These are phyloP conservation scores for Sphecodes monilicornis DNA, from an alignment of 2,888 invertebrate genomes.

Conservation along the genomic window DNA sequence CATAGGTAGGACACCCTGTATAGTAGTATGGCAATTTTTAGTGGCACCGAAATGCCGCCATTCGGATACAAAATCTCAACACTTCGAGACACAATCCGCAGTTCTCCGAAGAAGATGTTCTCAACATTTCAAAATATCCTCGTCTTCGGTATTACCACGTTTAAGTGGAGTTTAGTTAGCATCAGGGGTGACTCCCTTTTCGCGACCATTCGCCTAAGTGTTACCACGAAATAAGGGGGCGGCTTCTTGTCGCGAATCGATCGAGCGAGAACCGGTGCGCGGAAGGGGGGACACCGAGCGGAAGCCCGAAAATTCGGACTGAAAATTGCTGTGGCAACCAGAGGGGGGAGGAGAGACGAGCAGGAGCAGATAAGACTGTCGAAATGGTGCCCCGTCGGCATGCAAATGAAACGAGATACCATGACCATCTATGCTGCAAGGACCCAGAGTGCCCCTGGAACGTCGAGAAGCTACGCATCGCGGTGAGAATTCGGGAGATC, in stretches of 20 bases:
- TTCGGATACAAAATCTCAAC: too few relatives aligned
- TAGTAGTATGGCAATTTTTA: too few relatives aligned
- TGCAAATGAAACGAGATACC: slow-evolving; percentile 7
- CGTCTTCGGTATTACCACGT: not conserved
- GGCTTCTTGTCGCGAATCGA: not conserved
- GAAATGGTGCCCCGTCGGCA: not conserved
- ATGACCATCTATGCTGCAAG: not conserved
- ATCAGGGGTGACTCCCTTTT: not conserved
- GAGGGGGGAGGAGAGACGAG: not conserved
- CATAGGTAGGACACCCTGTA: too few relatives aligned
- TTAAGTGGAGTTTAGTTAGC: not conserved
- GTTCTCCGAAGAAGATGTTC: not conserved
- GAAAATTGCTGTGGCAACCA: not conserved
- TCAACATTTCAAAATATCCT: not conserved
- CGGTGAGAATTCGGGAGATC: not conserved
- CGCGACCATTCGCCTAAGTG: not conserved
- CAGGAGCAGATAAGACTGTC: not conserved
- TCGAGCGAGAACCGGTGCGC: not conserved
- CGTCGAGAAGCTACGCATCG: not conserved
- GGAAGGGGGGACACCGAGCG: not conserved
- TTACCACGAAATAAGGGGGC: not conserved
- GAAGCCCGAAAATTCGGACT: slow-evolving; percentile 3
- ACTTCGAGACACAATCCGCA: too few relatives aligned
- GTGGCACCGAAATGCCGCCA: too few relatives aligned
- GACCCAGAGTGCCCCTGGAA: not conserved